Evolutionary conservation across 2,888 invertebrate genomes (phyloP), one percentile per base, ranked within the genome.

Genomic region (Caenorhabditis sulstoni): DNA sequence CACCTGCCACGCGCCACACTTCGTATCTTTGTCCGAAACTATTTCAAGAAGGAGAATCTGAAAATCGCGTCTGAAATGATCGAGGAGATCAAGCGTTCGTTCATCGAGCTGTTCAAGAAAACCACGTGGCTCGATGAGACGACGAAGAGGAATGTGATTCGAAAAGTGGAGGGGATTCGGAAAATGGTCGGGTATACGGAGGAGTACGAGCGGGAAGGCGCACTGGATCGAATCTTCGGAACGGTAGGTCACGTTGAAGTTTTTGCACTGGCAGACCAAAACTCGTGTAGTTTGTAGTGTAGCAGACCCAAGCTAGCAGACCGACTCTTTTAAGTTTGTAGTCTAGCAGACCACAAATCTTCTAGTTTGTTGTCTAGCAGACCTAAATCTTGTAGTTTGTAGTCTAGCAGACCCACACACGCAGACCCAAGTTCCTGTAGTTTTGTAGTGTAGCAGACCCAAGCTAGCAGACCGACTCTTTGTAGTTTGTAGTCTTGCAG

Each of bases 1-100:
- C 9, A 39, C 3, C 50, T 73, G 1, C 73, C 73, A 2, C 49
- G 73, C 3, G 73, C 73, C 12, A 12, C 64, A n/a, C 29, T 53
- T 12, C 18, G 16, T 1, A 22, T 65, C 16, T 18, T 53, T 16
- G 29, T 44, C 12, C 41, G 23, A 4, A 41, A 44, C 11, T 44
- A 44, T 65, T 53, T 53, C 14, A 44, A 53, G 8, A 39, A 45
- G 1, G 65, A 65, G 16, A 65, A 65, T 29, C 7, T 53, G 14
- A 44, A 44, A 44, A 9, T 29, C 20, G 53, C 23, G 5, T 22
- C 16, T 18, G 29, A 44, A 5, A 44, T 65, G 52, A 16, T 65
- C 1, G 65, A 65, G 0, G 12, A 29, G 8, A 22, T 53, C 18
- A n/a, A 22, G 3, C 3, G 29, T 0, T 23, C 53, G 23, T 65